These are phyloP conservation scores for Polyodon spathula DNA, from an alignment of 2,113 vertebrate genomes.

Conservation along the genomic window DNA sequence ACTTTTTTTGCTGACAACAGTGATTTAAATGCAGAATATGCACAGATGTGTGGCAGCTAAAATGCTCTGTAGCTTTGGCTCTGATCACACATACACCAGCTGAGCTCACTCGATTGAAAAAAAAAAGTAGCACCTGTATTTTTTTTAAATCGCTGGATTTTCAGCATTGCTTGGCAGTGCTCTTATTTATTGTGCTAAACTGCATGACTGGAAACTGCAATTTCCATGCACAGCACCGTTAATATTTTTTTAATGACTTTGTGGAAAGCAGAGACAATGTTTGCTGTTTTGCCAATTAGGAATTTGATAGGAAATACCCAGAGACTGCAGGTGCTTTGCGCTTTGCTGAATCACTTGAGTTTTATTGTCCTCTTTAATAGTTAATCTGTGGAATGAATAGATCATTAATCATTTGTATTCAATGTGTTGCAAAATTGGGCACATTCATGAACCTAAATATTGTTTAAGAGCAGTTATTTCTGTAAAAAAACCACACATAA, in stretches of 20 bases:
- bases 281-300: constrained; percentile 38
- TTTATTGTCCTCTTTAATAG: too few species aligned
- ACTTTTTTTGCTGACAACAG: constrained; percentile 27
- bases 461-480: too few species aligned
- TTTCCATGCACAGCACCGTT: constrained; percentile 36
- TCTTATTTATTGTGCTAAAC: constrained; percentile 32
- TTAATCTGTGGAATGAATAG: too few species aligned
- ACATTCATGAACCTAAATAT: too few species aligned
- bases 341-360: not conserved
- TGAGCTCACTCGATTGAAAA: not conserved
- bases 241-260: not conserved
- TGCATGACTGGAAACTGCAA: too few species aligned
- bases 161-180: constrained; percentile 23
- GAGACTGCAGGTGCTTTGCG: constrained; percentile 2
- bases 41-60: constrained; percentile 11
- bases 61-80: constrained; percentile 11
- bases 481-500: too few species aligned
- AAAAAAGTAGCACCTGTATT: too few species aligned
- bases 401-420: too few species aligned
- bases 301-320: constrained; percentile 21
- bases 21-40: constrained; percentile 23
- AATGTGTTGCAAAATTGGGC: too few species aligned
- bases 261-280: constrained; percentile 19
- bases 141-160: constrained; percentile 11
- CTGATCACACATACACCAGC: not conserved